phyloP scores from a whole-genome alignment of 2,113 vertebrate genomes.

The Scalopus aquaticus region DNA sequence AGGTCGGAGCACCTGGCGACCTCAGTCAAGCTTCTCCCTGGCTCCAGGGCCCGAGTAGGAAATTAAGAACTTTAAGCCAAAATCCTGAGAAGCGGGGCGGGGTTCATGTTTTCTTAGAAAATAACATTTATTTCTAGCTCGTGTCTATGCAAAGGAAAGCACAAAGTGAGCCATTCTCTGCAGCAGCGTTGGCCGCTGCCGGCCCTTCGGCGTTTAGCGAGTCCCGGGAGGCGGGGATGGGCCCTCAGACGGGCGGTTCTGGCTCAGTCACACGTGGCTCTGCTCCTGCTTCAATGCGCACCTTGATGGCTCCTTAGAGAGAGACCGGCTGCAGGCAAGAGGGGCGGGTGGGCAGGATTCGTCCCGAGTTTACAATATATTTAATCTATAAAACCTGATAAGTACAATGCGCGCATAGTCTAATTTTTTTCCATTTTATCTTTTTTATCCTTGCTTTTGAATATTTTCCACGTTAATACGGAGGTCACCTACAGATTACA shows the following conservation, averaged over 20 bases:
- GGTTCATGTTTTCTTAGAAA: slow-evolving; percentile 86
- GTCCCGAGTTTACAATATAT: slow-evolving; percentile 84
- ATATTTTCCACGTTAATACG: slow-evolving; percentile 87
- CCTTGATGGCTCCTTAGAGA: background rate
- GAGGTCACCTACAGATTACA: slow-evolving; percentile 90
- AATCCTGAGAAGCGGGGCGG: slow-evolving; percentile 6
- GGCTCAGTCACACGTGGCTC: slow-evolving; percentile 37
- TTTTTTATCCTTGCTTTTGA: slow-evolving; percentile 64
- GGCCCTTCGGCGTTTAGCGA: background rate
- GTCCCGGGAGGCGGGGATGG: background rate
- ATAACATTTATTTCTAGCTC: slow-evolving; percentile 99
- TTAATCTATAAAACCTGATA: slow-evolving; percentile 85
- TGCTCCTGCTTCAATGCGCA: background rate
- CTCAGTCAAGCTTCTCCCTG: background rate
- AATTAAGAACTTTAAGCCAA: background rate
- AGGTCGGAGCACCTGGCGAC: background rate
- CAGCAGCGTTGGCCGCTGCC: slow-evolving; percentile 73
- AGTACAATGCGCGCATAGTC: slow-evolving; percentile 80
- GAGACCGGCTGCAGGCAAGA: slow-evolving; percentile 12
- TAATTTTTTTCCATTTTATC: slow-evolving; percentile 64
- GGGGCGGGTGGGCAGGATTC: slow-evolving; percentile 58
- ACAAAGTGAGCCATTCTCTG: slow-evolving; percentile 89
- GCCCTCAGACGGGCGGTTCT: slow-evolving; percentile 3
- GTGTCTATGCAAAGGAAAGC: slow-evolving; percentile 89
- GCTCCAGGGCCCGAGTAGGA: background rate